A percentile compares a stretch with the other conserved stretches of the same genome.
These are phyloP conservation scores for Oncorhynchus nerka DNA, from an alignment of 2,113 vertebrate species.

Conservation along the genomic window DNA sequence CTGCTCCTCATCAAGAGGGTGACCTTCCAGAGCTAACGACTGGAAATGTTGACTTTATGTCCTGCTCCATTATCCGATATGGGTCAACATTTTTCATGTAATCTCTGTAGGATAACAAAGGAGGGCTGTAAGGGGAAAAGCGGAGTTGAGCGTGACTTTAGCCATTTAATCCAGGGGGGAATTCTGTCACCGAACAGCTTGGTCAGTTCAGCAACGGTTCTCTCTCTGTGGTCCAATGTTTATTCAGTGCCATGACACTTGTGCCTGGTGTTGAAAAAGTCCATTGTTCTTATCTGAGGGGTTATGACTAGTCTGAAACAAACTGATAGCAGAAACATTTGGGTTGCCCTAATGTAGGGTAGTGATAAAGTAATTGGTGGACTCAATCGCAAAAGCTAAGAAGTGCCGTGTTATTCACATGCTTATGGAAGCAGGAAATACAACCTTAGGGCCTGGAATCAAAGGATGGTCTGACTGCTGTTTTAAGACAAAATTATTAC, in stretches of 20 bases:
- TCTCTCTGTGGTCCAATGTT: constrained; percentile 44
- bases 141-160: constrained; percentile 23
- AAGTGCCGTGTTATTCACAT: too few relatives aligned
- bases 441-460: too few relatives aligned
- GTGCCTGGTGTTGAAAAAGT: constrained; percentile 40
- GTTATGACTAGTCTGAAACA: constrained; percentile 25
- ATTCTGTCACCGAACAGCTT: constrained; percentile 34
- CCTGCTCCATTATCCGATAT: constrained; percentile 60
- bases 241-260: constrained; percentile 59
- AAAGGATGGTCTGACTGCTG: too few relatives aligned
- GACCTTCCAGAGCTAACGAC: constrained; percentile 56
- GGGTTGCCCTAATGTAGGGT: constrained; percentile 20
- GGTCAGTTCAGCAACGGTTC: constrained; percentile 13
- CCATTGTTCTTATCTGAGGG: constrained; percentile 61
- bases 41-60: constrained; percentile 64
- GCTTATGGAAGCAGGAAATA: too few relatives aligned
- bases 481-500: too few relatives aligned
- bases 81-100: constrained; percentile 64
- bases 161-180: constrained; percentile 46
- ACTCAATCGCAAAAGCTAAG: too few relatives aligned
- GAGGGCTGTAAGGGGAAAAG: constrained; percentile 37
- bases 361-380: too few relatives aligned
- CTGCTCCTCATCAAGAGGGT: constrained; percentile 2
- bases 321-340: constrained; percentile 17
- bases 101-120: constrained; percentile 61